phyloP scores from a whole-genome alignment of 1,140 invertebrate genomes.

The Drosophila bocqueti region DNA sequence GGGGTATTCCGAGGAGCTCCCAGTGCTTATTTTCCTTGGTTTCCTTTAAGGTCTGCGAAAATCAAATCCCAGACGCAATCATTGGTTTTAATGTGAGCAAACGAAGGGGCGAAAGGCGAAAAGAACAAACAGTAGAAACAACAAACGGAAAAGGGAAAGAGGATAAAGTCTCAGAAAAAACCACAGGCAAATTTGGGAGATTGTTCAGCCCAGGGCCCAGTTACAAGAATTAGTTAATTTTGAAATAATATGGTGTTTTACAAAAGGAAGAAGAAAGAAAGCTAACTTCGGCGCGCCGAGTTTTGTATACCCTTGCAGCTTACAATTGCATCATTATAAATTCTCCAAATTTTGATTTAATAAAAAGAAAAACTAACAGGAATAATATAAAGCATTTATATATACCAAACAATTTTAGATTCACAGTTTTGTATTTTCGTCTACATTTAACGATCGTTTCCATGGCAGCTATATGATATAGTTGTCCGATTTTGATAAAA shows the following conservation, averaged over 20 bases:
- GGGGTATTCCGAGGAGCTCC: slow-evolving; percentile 23
- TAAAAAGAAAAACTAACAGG: too few species aligned
- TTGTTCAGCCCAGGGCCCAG: neutral
- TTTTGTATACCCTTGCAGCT: too few species aligned
- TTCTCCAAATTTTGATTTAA: too few species aligned
- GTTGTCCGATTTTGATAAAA: too few species aligned
- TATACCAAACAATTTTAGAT: too few species aligned
- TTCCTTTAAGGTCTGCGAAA: slow-evolving; percentile 52
- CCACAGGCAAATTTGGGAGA: neutral
- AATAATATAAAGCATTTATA: too few species aligned
- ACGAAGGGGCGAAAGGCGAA: slow-evolving; percentile 38
- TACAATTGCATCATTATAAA: too few species aligned
- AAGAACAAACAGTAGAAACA: slow-evolving; percentile 24
- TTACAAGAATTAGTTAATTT: neutral
- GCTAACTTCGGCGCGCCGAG: too few species aligned
- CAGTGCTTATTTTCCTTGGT: slow-evolving; percentile 47
- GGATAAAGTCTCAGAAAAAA: neutral
- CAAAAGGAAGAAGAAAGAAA: neutral
- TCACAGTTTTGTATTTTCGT: too few species aligned
- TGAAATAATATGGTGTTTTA: neutral
- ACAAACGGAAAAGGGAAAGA: slow-evolving; percentile 3
- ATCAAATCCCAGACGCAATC: slow-evolving; percentile 60
- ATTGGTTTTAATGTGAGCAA: slow-evolving; percentile 57
- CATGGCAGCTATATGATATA: too few species aligned
- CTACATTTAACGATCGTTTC: too few species aligned